Percentiles rank a stretch among this genome's conserved stretches.
Conservation (phyloP, 2,113 vertebrate genomes). For the Strigops habroptila region DNA sequence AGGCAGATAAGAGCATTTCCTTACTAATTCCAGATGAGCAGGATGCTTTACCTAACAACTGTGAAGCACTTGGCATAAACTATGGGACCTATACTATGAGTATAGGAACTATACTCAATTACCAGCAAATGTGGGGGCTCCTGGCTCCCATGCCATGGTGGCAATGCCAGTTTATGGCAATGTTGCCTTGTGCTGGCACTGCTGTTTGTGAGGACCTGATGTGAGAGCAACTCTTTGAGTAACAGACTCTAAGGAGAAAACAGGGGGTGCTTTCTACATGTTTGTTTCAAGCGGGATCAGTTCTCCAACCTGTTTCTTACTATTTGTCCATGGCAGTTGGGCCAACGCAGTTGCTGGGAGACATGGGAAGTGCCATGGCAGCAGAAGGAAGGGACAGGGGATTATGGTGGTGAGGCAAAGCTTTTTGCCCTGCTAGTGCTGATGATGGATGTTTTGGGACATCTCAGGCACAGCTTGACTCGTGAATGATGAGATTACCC, state of each 20-base stretch:
- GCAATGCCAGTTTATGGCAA: not conserved
- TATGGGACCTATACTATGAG: accelerated
- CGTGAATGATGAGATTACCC: not conserved
- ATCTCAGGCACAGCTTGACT: not conserved
- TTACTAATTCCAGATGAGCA: not conserved
- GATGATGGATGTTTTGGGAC: not conserved
- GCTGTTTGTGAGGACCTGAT: not conserved
- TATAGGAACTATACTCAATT: not conserved
- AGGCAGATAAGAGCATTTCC: not conserved
- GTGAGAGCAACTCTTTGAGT: not conserved
- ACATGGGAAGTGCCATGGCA: not conserved
- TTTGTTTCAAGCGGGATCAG: not conserved
- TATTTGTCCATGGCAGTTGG: not conserved
- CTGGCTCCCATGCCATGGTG: not conserved
- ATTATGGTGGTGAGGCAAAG: not conserved
- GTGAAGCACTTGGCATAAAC: not conserved
- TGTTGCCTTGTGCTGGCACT: not conserved
- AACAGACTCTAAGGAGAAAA: not conserved
- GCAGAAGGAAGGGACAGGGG: not conserved
- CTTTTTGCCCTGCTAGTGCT: not conserved
- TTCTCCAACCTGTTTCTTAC: not conserved
- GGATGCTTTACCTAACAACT: not conserved
- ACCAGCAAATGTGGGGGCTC: not conserved
- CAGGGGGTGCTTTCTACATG: not conserved
- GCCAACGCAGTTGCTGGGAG: not conserved